Evolutionary conservation across 2,888 invertebrate genomes (phyloP).

Genomic region (Diaphora mendica): DNA sequence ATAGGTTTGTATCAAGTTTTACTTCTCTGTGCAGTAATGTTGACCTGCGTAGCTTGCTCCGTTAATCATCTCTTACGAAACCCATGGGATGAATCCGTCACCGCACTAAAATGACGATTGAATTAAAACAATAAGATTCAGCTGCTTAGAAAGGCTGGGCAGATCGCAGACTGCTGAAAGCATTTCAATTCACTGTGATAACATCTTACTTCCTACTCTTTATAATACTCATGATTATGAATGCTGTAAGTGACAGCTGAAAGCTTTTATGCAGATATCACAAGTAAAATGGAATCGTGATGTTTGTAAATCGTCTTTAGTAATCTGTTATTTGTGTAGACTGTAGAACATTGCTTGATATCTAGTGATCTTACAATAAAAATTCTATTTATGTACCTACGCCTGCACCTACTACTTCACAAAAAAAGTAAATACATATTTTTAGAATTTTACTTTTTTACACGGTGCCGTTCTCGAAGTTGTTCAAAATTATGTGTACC

Average conservation of each 20-base stretch:
- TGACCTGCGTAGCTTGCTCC: too few relatives aligned
- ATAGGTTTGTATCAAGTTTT: too few relatives aligned
- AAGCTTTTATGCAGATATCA: neutral
- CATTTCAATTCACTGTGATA: neutral
- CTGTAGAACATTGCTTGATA: neutral
- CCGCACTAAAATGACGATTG: too few relatives aligned
- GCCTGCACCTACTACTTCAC: too few relatives aligned
- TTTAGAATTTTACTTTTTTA: too few relatives aligned
- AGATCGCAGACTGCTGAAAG: neutral
- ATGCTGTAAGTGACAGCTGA: neutral
- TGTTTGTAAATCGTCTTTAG: neutral
- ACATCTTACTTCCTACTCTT: neutral
- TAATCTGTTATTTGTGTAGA: neutral
- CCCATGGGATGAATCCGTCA: too few relatives aligned
- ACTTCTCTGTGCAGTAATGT: too few relatives aligned
- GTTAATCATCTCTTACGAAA: too few relatives aligned
- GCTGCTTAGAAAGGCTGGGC: neutral
- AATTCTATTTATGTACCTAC: too few relatives aligned
- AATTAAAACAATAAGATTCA: neutral
- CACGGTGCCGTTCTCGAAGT: too few relatives aligned
- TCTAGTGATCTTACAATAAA: neutral
- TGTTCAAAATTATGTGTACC: too few relatives aligned
- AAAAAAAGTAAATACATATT: too few relatives aligned
- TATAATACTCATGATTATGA: neutral
- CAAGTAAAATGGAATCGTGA: neutral